phyloP scores from a whole-genome alignment of 1,140 invertebrate genomes.

The Cheumatopsyche charites region DNA sequence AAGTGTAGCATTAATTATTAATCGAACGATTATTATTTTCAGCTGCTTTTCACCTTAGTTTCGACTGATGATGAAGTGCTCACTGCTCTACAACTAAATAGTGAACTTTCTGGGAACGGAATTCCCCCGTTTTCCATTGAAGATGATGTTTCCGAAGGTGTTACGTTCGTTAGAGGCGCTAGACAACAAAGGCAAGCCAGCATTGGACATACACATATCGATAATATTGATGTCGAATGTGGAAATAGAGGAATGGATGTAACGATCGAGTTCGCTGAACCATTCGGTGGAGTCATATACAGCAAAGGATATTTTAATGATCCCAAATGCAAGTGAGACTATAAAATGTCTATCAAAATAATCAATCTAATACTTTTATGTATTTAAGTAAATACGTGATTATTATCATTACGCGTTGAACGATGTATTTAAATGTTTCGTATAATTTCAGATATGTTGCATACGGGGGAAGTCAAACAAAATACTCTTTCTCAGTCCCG shows the following conservation, averaged over 20 bases:
- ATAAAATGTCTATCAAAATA: background rate
- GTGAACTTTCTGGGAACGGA: conserved; percentile 54
- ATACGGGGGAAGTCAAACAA: conserved; percentile 61
- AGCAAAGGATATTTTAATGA: conserved; percentile 73
- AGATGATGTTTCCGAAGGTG: conserved; percentile 54
- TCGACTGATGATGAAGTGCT: conserved; percentile 53
- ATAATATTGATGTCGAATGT: conserved; percentile 70
- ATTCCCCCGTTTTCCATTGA: conserved; percentile 56
- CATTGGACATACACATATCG: conserved; percentile 56
- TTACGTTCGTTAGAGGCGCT: conserved; percentile 57
- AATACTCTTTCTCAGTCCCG: conserved; percentile 68
- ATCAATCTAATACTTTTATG: too few species aligned
- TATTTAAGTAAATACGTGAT: too few species aligned
- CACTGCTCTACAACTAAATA: conserved; percentile 57
- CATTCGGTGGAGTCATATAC: conserved; percentile 75
- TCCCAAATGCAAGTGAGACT: conserved; percentile 68
- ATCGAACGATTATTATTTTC: too few species aligned
- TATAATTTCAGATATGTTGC: conserved; percentile 63
- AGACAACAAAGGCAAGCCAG: conserved; percentile 47
- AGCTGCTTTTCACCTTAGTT: conserved; percentile 61
- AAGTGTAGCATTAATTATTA: too few species aligned
- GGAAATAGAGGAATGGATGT: conserved; percentile 66
- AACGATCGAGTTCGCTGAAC: conserved; percentile 67
- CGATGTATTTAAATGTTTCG: background rate
- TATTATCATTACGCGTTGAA: too few species aligned